Evolutionary conservation across 2,888 invertebrate genomes (phyloP), one percentile per base, ranked within the genome.

Genomic region (Harpagoxenus sublaevis): DNA sequence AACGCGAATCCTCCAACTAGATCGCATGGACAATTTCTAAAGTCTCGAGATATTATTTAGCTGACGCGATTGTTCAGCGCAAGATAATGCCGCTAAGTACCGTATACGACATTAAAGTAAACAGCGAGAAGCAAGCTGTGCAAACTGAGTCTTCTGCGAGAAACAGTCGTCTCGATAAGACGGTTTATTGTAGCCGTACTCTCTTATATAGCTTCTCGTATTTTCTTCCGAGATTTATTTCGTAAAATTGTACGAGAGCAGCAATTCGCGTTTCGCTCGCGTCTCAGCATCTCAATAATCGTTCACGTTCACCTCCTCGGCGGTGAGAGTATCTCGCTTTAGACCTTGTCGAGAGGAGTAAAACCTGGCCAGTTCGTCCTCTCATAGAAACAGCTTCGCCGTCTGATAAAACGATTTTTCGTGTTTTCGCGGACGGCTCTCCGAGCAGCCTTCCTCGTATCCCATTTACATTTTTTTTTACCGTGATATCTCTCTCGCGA

Each of bases 171-270:
- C 23, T n/a, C 35, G 71, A 81, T 62, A 71, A 81, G 60, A n/a
- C 10, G 12, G 5, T 71, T 60, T 18, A 71, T 51, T 39, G 60
- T 60, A 60, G n/a, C 10, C 8, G 9, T 23, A 45, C 3, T 18
- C n/a, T 35, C 23, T 70, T 28, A 35, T 28, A 35, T 57, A 42
- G 35, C 12, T n/a, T 31, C 23, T 60, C 28, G 23, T 57, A 68
- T 71, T 60, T 71, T 39, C 48, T 45, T 4, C 1, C 10, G n/a
- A 62, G 48, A 71, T 81, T 71, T 71, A 81, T 57, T 81, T 62
- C 35, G 28, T 35, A 35, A 79, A 81, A 81, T 62, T 60, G 60
- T 12, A 55, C 1, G 48, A 79, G 15, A 60, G 35, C 35, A 60
- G 18, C 28, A 23, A 23, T 35, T 55, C 45, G 42, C 9, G 3